phyloP scores from a whole-genome alignment of 2,113 vertebrate genomes.

The Channa argus region DNA sequence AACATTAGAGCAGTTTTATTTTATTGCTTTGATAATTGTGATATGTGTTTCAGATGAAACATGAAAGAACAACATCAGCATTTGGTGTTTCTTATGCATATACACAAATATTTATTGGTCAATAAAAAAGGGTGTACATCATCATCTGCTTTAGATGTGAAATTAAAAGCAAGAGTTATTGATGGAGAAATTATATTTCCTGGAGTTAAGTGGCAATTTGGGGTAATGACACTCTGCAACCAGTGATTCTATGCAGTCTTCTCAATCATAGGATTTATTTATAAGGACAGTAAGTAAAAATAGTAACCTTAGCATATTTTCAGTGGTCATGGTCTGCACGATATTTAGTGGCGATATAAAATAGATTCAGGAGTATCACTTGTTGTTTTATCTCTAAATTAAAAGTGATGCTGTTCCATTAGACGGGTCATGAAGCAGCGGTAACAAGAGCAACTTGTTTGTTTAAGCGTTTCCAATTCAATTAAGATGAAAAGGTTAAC shows the following conservation, averaged over 20 bases:
- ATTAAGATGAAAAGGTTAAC: constrained; percentile 57
- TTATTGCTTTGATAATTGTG: too few relatives aligned
- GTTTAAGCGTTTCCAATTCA: constrained; percentile 45
- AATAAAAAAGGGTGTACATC: background rate
- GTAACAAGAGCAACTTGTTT: constrained; percentile 36
- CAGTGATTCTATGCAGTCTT: background rate
- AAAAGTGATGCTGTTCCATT: constrained; percentile 31
- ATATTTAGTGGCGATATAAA: constrained; percentile 17
- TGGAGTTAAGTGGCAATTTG: background rate
- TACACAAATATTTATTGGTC: constrained; percentile 6
- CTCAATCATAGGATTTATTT: background rate
- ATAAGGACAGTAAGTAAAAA: background rate
- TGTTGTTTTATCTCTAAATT: constrained; percentile 15
- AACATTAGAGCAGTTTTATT: too few relatives aligned
- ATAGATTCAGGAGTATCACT: constrained; percentile 23
- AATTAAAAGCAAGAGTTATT: background rate
- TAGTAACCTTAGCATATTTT: too few relatives aligned
- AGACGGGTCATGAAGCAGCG: constrained; percentile 20
- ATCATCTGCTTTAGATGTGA: background rate
- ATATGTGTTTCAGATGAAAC: too few relatives aligned
- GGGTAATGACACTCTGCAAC: constrained; percentile 4
- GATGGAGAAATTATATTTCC: background rate
- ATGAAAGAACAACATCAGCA: too few relatives aligned
- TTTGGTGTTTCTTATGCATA: constrained; percentile 5
- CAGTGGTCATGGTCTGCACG: background rate